phyloP scores from a whole-genome alignment of 2,888 invertebrate genomes.

The Leucoptera coffeella region DNA sequence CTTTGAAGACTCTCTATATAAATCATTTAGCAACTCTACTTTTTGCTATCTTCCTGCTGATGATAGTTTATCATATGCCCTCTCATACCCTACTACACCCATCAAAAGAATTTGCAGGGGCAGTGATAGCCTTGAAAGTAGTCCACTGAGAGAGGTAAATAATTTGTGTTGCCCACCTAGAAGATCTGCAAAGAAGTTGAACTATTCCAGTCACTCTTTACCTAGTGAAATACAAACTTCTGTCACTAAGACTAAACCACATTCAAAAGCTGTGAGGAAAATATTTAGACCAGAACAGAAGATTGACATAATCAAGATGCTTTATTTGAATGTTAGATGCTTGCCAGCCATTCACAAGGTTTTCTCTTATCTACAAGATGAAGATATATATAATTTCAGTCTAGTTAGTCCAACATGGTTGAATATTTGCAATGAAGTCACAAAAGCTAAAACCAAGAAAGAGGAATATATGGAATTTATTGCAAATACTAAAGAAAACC shows the following conservation, averaged over 20 bases:
- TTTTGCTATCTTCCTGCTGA: not conserved
- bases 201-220: slow-evolving; percentile 30
- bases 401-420: slow-evolving; percentile 30
- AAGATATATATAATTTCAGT: slow-evolving; percentile 31
- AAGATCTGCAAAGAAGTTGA: slow-evolving; percentile 24
- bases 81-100: slow-evolving; percentile 32
- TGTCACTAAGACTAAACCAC: slow-evolving; percentile 12
- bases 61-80: slow-evolving; percentile 8
- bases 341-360: slow-evolving; percentile 27
- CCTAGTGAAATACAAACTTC: slow-evolving; percentile 24
- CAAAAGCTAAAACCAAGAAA: slow-evolving; percentile 18
- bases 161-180: slow-evolving; percentile 14
- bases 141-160: slow-evolving; percentile 7
- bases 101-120: slow-evolving; percentile 22
- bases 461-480: slow-evolving; percentile 16
- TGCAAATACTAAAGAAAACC: slow-evolving; percentile 25
- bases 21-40: not conserved
- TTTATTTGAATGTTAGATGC: slow-evolving; percentile 16
- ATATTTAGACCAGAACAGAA: slow-evolving; percentile 27
- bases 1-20: not conserved
- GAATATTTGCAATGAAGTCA: slow-evolving; percentile 21
- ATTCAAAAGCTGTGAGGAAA: slow-evolving; percentile 12
- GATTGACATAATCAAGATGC: slow-evolving; percentile 29
- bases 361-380: slow-evolving; percentile 23
- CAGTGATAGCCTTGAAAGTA: slow-evolving; percentile 4